phyloP scores from a whole-genome alignment of 2,888 invertebrate genomes.

The Stenodera caucasica region DNA sequence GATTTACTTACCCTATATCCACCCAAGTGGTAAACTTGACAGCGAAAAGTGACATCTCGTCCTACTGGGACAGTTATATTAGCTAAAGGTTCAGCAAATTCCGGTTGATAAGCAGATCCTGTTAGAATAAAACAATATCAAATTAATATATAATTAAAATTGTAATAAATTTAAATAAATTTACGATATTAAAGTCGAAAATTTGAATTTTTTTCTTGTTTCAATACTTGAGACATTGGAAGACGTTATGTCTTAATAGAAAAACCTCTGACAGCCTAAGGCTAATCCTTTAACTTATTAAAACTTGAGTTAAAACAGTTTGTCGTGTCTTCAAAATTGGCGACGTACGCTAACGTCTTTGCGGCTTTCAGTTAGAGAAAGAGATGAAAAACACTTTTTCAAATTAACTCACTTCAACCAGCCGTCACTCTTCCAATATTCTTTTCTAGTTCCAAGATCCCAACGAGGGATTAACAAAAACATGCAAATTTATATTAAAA shows the following conservation, averaged over 20 bases:
- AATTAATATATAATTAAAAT: constrained; percentile 15
- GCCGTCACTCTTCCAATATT: constrained; percentile 51
- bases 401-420: constrained; percentile 52
- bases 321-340: constrained; percentile 49
- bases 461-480: constrained; percentile 53
- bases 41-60: constrained; percentile 84
- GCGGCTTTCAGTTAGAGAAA: constrained; percentile 38
- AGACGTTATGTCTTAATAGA: constrained; percentile 50
- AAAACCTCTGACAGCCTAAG: constrained; percentile 50
- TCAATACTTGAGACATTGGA: constrained; percentile 29
- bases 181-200: constrained; percentile 16
- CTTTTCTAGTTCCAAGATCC: constrained; percentile 41
- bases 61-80: constrained; percentile 85
- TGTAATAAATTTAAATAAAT: constrained; percentile 16
- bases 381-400: constrained; percentile 39
- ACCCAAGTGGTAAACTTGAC: constrained; percentile 82
- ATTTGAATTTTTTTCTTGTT: constrained; percentile 24
- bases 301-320: constrained; percentile 55
- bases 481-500: constrained; percentile 56
- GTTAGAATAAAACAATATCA: constrained; percentile 26
- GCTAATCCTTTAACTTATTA: constrained; percentile 56
- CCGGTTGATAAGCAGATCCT: constrained; percentile 71
- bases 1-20: constrained; percentile 78
- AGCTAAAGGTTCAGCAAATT: constrained; percentile 79
- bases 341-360: constrained; percentile 44